Base-by-base conservation (phyloP, 2,113 vertebrate genomes). In the Taurulus bubalis region DNA sequence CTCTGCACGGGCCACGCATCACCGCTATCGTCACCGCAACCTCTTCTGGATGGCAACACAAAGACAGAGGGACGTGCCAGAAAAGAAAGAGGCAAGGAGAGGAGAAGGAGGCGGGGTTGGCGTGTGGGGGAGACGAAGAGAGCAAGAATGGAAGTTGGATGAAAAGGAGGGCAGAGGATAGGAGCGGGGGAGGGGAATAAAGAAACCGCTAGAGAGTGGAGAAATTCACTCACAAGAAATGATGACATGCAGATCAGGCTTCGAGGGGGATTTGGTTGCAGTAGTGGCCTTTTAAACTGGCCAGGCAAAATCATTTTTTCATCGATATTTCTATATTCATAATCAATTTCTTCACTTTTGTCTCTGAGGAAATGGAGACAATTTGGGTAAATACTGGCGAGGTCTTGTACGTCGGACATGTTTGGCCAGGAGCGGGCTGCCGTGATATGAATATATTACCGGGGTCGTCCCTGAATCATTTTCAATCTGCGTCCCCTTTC, bases 401-500 rank as follows among this genome's bases (percentile, higher is more conserved):
- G 30, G 36, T 59, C 15, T 51, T 38, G n/a, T 63, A 34, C 64
- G 47, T 45, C 62, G 47, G 59, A 68, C 59, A 55, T 42, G 59
- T 59, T 69, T 11, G 67, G 71, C 49, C 56, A 64, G 34, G 10
- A 40, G 15, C 6, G 58, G 12, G 24, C 60, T 63, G 75, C 38
- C 3, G 0, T 18, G 49, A 63, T n/a, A 69, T 83, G 89, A 91
- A 86, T 79, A 80, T 69, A 84, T 90, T 81, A 80, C 40, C 0
- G 20, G 74, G 84, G 81, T 90, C 60, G 12, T 80, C 53, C 40
- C 83, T 59, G 36, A 90, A 80, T 91, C 84, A 85, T 85, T 89
- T 89, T 86, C 77, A 84, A 81, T 87, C 83, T 80, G 69, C 80
- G 85, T 84, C 73, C 59, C n/a, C 42, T 72, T 87, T 90, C 85